Evolutionary conservation across 2,888 invertebrate species (phyloP), one percentile per base, ranked within the genome.

Genomic region (Lasius fuliginosus): DNA sequence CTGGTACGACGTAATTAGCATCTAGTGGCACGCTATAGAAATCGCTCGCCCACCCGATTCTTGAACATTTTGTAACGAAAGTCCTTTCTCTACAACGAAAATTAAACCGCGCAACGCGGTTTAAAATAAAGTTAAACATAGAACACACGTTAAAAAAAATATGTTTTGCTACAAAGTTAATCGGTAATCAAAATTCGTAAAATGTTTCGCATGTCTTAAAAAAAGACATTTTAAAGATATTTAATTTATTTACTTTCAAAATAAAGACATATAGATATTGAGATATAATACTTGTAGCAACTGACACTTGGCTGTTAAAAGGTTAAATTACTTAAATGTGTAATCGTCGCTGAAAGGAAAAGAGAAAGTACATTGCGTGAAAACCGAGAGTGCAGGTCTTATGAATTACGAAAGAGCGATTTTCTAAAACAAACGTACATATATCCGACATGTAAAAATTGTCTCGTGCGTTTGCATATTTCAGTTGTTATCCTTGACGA

Each of bases 21-120:
- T 87, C 62, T 27, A 68, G 53, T 76, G 64, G 73, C 65, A 71
- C 42, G 58, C 64, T 58, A 68, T n/a, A 27, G 81, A 60, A 81
- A 73, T 53, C 30, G 76, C 81, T 88, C 83, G 60, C 68, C 84
- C 60, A 73, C 83, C 71, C 83, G 85, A 88, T 88, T 86, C 83
- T 84, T 67, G 49, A 82, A 68, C 62, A 79, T 79, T 58, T 71
- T 71, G n/a, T 71, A 71, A 79, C 46, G 60, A 81, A 46, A 73
- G 18, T 73, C 0, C 18, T 49, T 12, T 73, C 46, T 27, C 46
- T 33, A 12, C 12, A 18, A 36, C 12, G 15, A 23, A 60, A 73
- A 60, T 73, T 12, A 18, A 81, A 8, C 33, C 18, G 27, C 5
- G 23, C 49, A 6, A 53, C 58, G 58, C 18, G n/a, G 23, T 53